phyloP scores from a whole-genome alignment of 2,797 vertebrate species.

The Pelodytes ibericus region DNA sequence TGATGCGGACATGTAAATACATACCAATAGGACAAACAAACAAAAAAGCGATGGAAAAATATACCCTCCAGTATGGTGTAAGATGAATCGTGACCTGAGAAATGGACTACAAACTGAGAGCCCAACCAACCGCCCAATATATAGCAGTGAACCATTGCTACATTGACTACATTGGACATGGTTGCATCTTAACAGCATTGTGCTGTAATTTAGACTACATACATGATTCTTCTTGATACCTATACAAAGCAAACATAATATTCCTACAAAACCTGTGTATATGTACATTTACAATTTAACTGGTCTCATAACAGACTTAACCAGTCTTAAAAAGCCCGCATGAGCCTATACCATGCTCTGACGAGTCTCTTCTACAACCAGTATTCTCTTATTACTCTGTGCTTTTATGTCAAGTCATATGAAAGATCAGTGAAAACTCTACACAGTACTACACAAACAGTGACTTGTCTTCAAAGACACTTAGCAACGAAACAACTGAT shows the following conservation, averaged over 20 bases:
- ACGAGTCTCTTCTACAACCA: conserved; percentile 35
- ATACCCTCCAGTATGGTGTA: neutral
- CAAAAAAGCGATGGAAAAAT: conserved; percentile 32
- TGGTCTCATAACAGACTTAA: conserved; percentile 59
- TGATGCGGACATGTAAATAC: conserved; percentile 92
- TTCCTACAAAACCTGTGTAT: conserved; percentile 58
- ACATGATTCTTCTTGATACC: conserved; percentile 59
- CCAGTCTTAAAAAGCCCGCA: conserved; percentile 66
- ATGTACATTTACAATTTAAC: conserved; percentile 56
- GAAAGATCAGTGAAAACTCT: neutral
- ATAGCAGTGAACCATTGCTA: neutral
- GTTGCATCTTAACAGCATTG: conserved; percentile 53
- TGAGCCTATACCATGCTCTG: conserved; percentile 68
- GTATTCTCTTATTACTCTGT: conserved; percentile 58
- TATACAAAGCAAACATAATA: conserved; percentile 54
- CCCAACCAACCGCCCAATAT: neutral
- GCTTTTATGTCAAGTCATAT: conserved; percentile 64
- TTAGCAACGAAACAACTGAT: conserved; percentile 57
- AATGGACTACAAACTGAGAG: neutral
- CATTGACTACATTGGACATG: conserved; percentile 56
- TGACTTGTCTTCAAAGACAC: conserved; percentile 14
- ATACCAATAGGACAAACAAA: too few relatives aligned
- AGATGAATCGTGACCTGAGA: conserved; percentile 1
- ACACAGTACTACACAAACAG: conserved; percentile 5
- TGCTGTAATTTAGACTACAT: conserved; percentile 54